phyloP scores from a whole-genome alignment of 2,113 vertebrate species.

The Sardina pilchardus region DNA sequence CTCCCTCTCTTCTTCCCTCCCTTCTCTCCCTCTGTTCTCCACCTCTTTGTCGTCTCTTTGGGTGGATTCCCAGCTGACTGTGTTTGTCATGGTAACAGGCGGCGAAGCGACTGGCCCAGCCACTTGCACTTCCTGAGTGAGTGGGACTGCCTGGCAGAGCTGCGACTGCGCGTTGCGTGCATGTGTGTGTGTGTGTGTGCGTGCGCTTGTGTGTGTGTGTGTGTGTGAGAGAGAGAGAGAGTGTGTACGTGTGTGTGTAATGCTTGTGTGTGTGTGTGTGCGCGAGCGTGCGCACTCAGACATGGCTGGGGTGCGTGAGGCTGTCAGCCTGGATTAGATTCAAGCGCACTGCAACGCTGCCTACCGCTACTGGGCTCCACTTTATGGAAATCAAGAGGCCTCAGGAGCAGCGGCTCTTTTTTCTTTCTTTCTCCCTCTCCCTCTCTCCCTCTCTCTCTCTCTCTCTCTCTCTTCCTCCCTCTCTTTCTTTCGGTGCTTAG shows the following conservation, averaged over 20 bases:
- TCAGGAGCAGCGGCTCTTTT: constrained; percentile 39
- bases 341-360: constrained; percentile 68
- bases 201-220: neutral
- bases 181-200: neutral
- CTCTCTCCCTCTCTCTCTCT: neutral
- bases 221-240: neutral
- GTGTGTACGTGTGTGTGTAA: constrained; percentile 10
- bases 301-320: constrained; percentile 66
- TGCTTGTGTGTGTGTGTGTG: constrained; percentile 11
- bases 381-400: constrained; percentile 56
- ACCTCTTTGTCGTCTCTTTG: constrained; percentile 71
- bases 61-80: constrained; percentile 79
- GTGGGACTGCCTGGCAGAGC: constrained; percentile 53
- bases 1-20: constrained; percentile 17
- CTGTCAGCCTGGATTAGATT: constrained; percentile 75
- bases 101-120: constrained; percentile 71
- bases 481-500: constrained; percentile 19
- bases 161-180: constrained; percentile 44
- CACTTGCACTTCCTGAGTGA: constrained; percentile 72
- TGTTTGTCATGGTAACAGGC: constrained; percentile 79
- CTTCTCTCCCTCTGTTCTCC: constrained; percentile 39
- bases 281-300: constrained; percentile 31
- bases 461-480: neutral
- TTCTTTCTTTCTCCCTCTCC: constrained; percentile 22
- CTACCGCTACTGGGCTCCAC: constrained; percentile 51